phyloP scores from a whole-genome alignment of 1,140 invertebrate genomes.

The Lamellibrachia luymesi region DNA sequence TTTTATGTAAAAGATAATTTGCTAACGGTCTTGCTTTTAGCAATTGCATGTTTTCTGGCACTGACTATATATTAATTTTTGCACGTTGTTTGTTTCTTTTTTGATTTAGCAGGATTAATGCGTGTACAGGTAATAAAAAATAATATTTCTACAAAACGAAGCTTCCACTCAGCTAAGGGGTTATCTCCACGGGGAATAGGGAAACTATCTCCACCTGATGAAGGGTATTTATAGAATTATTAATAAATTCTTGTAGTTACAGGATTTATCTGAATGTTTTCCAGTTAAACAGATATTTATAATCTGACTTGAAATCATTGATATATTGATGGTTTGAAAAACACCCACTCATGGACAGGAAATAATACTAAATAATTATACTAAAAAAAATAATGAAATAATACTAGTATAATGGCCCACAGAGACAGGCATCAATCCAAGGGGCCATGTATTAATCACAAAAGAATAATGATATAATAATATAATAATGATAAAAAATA shows the following conservation, averaged over 20 bases:
- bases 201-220: neutral
- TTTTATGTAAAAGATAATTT: neutral
- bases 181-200: neutral
- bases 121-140: neutral
- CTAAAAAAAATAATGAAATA: too few species aligned
- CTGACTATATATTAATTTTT: neutral
- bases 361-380: too few species aligned
- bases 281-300: too few species aligned
- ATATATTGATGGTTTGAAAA: too few species aligned
- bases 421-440: too few species aligned
- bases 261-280: neutral
- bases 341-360: too few species aligned
- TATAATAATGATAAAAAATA: too few species aligned
- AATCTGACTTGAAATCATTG: too few species aligned
- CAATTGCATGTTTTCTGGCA: neutral
- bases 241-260: neutral
- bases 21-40: neutral
- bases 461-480: too few species aligned
- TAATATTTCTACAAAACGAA: neutral
- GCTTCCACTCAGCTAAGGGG: neutral
- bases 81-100: neutral
- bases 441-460: too few species aligned
- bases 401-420: too few species aligned
- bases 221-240: neutral
- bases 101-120: neutral